Evolutionary conservation across 2,888 invertebrate species (phyloP).

Genomic region (Eueremaeus valkanovi): DNA sequence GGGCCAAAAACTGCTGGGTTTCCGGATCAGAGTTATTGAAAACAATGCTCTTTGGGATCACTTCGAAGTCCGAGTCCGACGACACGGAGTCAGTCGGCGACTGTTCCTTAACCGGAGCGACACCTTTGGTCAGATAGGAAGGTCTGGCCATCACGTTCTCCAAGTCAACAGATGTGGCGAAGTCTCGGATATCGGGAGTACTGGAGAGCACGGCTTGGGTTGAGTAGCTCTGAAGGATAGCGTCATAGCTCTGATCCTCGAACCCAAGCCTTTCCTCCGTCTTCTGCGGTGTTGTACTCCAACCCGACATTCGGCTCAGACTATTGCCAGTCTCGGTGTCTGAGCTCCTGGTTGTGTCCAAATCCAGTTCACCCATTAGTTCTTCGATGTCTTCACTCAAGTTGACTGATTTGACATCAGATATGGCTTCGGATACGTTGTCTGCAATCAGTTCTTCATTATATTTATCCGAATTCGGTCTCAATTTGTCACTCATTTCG

Average conservation of each 20-base stretch:
- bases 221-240: constrained; percentile 60
- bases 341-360: constrained; percentile 38
- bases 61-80: constrained; percentile 47
- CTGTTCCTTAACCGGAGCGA: neutral
- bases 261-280: constrained; percentile 38
- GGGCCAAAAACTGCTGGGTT: constrained; percentile 47
- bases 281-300: constrained; percentile 45
- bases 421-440: neutral
- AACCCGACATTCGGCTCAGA: constrained; percentile 46
- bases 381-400: constrained; percentile 12
- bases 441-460: neutral
- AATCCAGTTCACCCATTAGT: constrained; percentile 28
- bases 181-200: constrained; percentile 43
- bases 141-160: constrained; percentile 19
- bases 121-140: constrained; percentile 2
- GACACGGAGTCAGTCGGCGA: constrained; percentile 3
- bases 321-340: constrained; percentile 46
- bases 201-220: constrained; percentile 40
- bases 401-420: constrained; percentile 9
- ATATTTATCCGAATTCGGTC: neutral
- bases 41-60: constrained; percentile 47
- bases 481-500: neutral
- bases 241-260: constrained; percentile 56
- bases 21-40: constrained; percentile 47
- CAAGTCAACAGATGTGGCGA: constrained; percentile 1